These are phyloP conservation scores for Coecobrya sp. DNA, from an alignment of 2,888 invertebrate species.

Conservation along the genomic window DNA sequence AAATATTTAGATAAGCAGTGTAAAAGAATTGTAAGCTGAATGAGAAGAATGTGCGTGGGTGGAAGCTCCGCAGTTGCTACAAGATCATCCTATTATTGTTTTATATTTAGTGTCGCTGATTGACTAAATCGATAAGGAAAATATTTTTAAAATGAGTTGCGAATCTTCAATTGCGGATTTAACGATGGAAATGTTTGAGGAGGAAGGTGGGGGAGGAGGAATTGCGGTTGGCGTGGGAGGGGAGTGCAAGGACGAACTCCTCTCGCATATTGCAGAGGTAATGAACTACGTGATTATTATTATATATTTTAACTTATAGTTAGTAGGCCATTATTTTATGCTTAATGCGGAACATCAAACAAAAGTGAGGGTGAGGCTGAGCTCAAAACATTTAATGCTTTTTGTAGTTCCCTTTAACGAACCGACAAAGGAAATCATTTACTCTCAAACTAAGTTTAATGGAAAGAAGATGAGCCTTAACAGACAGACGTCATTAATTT, in stretches of 20 bases:
- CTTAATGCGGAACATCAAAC: neutral
- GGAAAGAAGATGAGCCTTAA: neutral
- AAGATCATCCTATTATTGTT: too few relatives aligned
- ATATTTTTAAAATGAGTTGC: slow-evolving; percentile 75
- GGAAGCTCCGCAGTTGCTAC: slow-evolving; percentile 9
- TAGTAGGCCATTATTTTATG: neutral
- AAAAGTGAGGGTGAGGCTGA: neutral
- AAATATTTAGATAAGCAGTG: neutral
- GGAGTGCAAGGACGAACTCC: slow-evolving; percentile 77
- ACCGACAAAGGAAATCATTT: slow-evolving; percentile 5
- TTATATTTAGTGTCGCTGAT: neutral
- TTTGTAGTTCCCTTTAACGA: slow-evolving; percentile 21
- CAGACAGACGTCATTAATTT: neutral
- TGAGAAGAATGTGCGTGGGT: slow-evolving; percentile 36
- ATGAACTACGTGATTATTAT: too few relatives aligned
- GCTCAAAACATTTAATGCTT: neutral
- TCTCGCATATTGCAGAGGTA: slow-evolving; percentile 83
- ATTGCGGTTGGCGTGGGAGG: slow-evolving; percentile 58
- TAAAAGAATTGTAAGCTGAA: neutral
- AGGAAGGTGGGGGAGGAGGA: slow-evolving; percentile 64
- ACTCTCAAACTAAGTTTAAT: neutral
- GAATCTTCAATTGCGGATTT: slow-evolving; percentile 81
- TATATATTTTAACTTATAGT: neutral
- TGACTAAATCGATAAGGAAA: slow-evolving; percentile 8
- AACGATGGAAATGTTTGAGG: slow-evolving; percentile 81